phyloP scores from a whole-genome alignment of 2,113 vertebrate species.

The pig (Sus scrofa) region T2T-Sscrofa CM000818.6:108029001-108029500 shows the following conservation, averaged over 20 bases:
- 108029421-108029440: not conserved
- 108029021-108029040: not conserved
- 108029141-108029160: not conserved
- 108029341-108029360: not conserved
- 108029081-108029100: too few species aligned
- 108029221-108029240: not conserved
- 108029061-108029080: not conserved
- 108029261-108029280: too few species aligned
- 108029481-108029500: too few species aligned
- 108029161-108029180: not conserved
- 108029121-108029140: not conserved
- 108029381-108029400: too few species aligned
- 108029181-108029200: not conserved
- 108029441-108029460: not conserved
- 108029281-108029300: not conserved
- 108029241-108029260: too few species aligned
- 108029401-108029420: too few species aligned
- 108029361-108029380: too few species aligned
- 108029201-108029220: not conserved
- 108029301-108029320: not conserved
- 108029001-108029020: not conserved
- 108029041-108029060: not conserved
- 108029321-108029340: not conserved
- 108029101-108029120: not conserved
- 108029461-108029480: too few species aligned